These are phyloP conservation scores for Hucho hucho DNA, from an alignment of 2,113 vertebrate genomes.

Conservation along the genomic window DNA sequence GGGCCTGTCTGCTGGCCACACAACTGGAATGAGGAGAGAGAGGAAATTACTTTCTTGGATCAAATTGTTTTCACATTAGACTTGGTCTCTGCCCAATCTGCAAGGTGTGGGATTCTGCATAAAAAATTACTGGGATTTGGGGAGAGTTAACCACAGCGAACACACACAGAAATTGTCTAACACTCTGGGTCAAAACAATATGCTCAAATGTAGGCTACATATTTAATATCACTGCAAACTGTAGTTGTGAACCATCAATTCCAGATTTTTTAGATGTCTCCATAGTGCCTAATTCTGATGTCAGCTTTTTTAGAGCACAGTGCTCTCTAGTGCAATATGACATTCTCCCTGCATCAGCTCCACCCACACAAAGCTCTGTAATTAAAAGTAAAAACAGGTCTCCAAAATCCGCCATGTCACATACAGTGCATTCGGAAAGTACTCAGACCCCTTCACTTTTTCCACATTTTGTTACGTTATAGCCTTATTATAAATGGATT, in stretches of 20 bases:
- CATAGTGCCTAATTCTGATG: not conserved
- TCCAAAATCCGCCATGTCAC: no score
- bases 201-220: not conserved
- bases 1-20: slow-evolving; percentile 12
- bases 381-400: no score
- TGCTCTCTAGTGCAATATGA: slow-evolving; percentile 30
- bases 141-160: slow-evolving; percentile 21
- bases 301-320: no score
- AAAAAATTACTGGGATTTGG: slow-evolving; percentile 28
- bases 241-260: not conserved
- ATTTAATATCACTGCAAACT: not conserved
- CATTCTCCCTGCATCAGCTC: slow-evolving; percentile 46
- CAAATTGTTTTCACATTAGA: slow-evolving; percentile 41
- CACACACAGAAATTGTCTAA: slow-evolving; percentile 22
- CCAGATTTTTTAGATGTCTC: no score
- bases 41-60: slow-evolving; percentile 39
- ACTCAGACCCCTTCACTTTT: no score
- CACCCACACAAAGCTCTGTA: no score
- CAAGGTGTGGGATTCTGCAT: slow-evolving; percentile 16
- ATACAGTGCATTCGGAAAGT: no score
- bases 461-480: no score
- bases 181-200: not conserved
- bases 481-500: no score
- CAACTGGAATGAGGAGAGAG: not conserved
- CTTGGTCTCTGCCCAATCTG: slow-evolving; percentile 15